Evolutionary conservation across 2,797 vertebrate species (phyloP), one percentile per base, ranked within the genome.

Genomic region (Cygnus olor): DNA sequence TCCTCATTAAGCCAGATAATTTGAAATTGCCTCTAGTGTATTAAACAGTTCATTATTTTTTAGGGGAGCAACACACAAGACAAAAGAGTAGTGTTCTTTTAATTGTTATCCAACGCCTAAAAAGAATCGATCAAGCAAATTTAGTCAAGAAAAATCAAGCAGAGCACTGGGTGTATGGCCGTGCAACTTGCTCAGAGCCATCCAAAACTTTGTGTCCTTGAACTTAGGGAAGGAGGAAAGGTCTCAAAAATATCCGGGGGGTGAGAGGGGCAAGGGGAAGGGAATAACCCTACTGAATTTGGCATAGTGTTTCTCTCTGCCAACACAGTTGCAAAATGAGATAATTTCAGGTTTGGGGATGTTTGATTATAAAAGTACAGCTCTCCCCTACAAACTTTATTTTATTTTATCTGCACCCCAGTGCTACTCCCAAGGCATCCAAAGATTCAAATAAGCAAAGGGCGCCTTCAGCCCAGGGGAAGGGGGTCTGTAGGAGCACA

Each of bases 21-120:
- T 96, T 96, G 80, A 97, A 97, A 96, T 95, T 80, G 97, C 96
- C 97, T 94, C 96, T 58, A 76, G 97, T 96, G 97, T 96, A 97
- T 97, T 96, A 95, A 97, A 96, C 92, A 97, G 94, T 96, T 97
- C 95, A 95, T 97, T 97, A 94, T 96, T 97, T 95, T 94, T 92
- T 49, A 78, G 78, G 86, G 79, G 88, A 91, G 79, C 72, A 90
- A 95, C 90, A 78, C 42, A 63, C 20, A 49, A 94, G 94, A 96
- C 95, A 95, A 95, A 87, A 92, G 95, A 71, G 63, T 65, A 89
- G 79, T 63, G 86, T 90, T 95, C 88, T 61, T 94, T 89, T 93
- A 94, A 96, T 94, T 96, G 91, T 85, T 95, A 93, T 15, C 65
- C 83, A 80, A 89, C 87, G 83, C 73, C 34, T 5, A 9, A 32